A percentile compares a stretch with the other conserved stretches of the same genome.
These are phyloP conservation scores for Paratrypauchen microcephalus DNA, from an alignment of 2,797 vertebrate genomes.

Conservation along the genomic window DNA sequence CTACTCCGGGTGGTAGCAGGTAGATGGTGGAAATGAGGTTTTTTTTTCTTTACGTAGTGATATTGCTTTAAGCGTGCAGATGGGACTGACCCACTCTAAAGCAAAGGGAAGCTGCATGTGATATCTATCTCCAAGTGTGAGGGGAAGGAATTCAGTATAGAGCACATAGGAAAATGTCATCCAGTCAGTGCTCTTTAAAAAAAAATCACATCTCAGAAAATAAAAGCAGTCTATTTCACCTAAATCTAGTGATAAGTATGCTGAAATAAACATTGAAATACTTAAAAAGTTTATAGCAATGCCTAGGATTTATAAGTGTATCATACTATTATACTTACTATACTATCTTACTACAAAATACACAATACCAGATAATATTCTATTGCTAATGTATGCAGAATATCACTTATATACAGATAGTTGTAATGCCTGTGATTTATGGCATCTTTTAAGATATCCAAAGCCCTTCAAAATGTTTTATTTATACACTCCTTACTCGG, in stretches of 20 bases:
- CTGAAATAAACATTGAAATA: not conserved
- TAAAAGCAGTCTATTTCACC: constrained; percentile 60
- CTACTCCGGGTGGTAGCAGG: constrained; percentile 30
- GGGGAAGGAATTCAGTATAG: constrained; percentile 39
- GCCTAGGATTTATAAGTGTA: not conserved
- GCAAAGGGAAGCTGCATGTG: constrained; percentile 44
- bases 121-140: constrained; percentile 49
- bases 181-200: constrained; percentile 65
- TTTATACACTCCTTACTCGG: too few relatives aligned
- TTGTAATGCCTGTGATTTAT: too few relatives aligned
- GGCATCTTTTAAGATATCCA: too few relatives aligned
- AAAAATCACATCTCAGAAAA: constrained; percentile 62
- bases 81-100: constrained; percentile 41
- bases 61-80: constrained; percentile 50
- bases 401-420: too few relatives aligned
- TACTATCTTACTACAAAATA: not conserved
- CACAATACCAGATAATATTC: not conserved
- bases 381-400: too few relatives aligned
- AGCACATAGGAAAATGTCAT: constrained; percentile 52
- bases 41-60: constrained; percentile 21
- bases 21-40: constrained; percentile 45
- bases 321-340: not conserved
- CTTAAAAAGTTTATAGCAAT: not conserved
- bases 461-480: too few relatives aligned
- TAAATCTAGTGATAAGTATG: not conserved